These are phyloP conservation scores for Drosophila sechellia DNA, from an alignment of 1,140 invertebrate genomes.

Conservation along the genomic window DNA sequence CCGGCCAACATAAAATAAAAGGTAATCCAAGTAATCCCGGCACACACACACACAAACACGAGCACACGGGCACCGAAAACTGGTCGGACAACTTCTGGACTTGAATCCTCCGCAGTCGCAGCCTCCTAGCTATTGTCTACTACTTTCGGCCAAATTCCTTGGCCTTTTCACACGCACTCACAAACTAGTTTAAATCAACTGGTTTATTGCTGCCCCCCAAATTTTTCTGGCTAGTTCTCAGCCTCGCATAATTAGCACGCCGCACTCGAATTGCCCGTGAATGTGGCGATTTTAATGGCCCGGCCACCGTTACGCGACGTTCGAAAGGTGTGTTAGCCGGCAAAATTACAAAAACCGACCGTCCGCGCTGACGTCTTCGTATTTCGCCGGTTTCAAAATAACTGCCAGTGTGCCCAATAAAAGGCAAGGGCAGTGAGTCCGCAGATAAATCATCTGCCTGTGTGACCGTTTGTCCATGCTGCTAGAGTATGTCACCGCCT, in stretches of 20 bases:
- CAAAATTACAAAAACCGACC: constrained; percentile 17
- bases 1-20: constrained; percentile 17
- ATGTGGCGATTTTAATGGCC: constrained; percentile 67
- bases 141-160: constrained; percentile 71
- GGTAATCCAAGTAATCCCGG: constrained; percentile 19
- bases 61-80: constrained; percentile 38
- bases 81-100: constrained; percentile 79
- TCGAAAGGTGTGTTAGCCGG: constrained; percentile 67
- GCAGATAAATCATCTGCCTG: too few species aligned
- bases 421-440: not conserved
- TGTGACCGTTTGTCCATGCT: not conserved
- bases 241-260: constrained; percentile 52
- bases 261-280: constrained; percentile 63
- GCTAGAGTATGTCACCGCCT: too few species aligned
- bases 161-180: constrained; percentile 50
- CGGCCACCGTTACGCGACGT: constrained; percentile 73
- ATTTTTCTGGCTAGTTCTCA: constrained; percentile 10
- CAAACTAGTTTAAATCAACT: constrained; percentile 78
- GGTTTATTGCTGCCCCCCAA: constrained; percentile 55
- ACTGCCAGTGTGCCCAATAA: constrained; percentile 19
- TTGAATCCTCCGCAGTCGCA: constrained; percentile 67
- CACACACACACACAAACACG: constrained; percentile 26
- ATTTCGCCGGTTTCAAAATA: constrained; percentile 53
- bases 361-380: constrained; percentile 44
- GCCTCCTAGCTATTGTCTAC: constrained; percentile 68